Evolutionary conservation across 2,888 invertebrate species (phyloP).

Genomic region (Cantharis rustica): DNA sequence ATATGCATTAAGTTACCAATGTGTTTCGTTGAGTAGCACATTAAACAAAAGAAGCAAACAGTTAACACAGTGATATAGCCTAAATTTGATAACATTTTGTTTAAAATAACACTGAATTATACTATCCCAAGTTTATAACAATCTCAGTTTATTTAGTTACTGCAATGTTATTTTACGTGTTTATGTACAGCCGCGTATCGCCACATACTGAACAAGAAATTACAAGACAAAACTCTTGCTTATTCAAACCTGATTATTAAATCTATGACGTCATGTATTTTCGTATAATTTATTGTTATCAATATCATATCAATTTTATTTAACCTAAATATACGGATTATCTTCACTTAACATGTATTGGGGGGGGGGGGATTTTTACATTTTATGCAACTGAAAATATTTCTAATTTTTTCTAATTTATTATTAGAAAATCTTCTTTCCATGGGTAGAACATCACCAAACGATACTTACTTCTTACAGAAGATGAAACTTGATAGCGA

Average conservation of each 20-base stretch:
- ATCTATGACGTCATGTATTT: not conserved
- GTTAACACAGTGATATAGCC: not conserved
- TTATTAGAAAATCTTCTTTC: too few relatives aligned
- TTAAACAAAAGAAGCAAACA: not conserved
- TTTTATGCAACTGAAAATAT: too few relatives aligned
- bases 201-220: not conserved
- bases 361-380: too few relatives aligned
- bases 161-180: not conserved
- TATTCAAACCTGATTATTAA: not conserved
- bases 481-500: too few relatives aligned
- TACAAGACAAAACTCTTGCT: not conserved
- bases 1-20: not conserved
- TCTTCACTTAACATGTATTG: too few relatives aligned
- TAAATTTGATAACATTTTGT: not conserved
- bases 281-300: not conserved
- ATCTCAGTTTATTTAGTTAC: not conserved
- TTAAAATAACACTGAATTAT: not conserved
- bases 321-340: not conserved
- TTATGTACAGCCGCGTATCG: not conserved
- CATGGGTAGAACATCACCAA: too few relatives aligned
- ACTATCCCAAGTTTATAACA: not conserved
- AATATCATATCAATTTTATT: not conserved
- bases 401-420: too few relatives aligned
- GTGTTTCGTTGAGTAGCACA: not conserved
- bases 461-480: too few relatives aligned